phyloP scores from a whole-genome alignment of 2,113 vertebrate genomes.

The Chamaetylas fuelleborni region DNA sequence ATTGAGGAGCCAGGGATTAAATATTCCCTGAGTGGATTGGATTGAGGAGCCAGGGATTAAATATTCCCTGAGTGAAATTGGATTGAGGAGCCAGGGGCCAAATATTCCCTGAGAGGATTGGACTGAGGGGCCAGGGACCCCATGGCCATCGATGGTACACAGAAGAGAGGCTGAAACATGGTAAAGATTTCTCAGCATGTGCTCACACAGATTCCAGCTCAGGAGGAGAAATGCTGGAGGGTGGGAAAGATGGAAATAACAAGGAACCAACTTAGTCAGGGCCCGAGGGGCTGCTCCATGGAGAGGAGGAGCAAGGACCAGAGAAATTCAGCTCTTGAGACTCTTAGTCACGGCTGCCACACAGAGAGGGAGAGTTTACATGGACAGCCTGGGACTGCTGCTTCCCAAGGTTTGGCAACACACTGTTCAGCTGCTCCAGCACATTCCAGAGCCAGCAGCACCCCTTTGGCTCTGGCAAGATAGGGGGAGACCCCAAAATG shows the following conservation, averaged over 20 bases:
- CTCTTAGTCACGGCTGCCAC: neutral
- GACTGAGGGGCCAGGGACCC: neutral
- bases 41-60: neutral
- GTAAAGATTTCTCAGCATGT: accelerated
- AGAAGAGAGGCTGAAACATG: accelerated
- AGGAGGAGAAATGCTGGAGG: neutral
- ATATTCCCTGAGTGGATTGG: accelerated
- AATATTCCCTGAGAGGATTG: too few relatives aligned
- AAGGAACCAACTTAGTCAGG: neutral
- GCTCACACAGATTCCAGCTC: neutral
- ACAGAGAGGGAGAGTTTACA: neutral
- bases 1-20: neutral
- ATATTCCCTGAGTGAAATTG: neutral
- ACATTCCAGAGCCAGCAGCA: neutral
- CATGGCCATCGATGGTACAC: too few relatives aligned
- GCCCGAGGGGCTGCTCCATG: neutral
- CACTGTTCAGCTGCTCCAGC: accelerated
- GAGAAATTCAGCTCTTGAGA: neutral
- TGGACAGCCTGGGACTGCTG: neutral
- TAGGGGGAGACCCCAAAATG: accelerated
- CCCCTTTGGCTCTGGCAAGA: neutral
- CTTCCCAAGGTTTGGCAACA: neutral
- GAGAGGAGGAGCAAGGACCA: neutral
- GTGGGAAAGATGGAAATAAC: neutral
- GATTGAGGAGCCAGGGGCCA: too few relatives aligned